Evolutionary conservation across 2,888 invertebrate genomes (phyloP), one percentile per base, ranked within the genome.

Genomic region (Saturnia pavonia): DNA sequence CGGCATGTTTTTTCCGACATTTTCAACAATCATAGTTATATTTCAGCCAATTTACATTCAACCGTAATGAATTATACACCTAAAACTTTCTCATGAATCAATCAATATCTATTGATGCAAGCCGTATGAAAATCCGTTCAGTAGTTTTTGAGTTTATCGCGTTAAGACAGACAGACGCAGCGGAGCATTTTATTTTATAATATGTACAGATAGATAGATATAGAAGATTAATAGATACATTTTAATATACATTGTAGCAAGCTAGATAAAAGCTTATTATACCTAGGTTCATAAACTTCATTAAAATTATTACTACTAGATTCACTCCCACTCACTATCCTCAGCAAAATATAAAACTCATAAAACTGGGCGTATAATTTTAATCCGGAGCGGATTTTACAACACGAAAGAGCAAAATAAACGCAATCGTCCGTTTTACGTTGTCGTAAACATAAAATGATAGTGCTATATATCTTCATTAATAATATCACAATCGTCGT

Each of bases 361-460:
- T 83, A 79, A 83, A 81, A 78, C 63, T 57, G 22, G 60, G 73
- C 74, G 70, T 75, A 80, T 78, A 76, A 82, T 81, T 80, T 82
- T 78, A 79, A 83, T 81, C 77, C 74, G 51, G 67, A 40, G 71
- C 57, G 72, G 73, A 78, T 75, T 81, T 81, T 77, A 78, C 74
- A 75, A 60, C 75, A 72, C 74, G 73, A 78, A 75, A 76, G 72
- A 76, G 80, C 73, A 67, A 75, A 78, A 80, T 76, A 76, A 75
- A 73, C 75, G 74, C 72, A 43, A 67, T 73, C 72, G 71, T 70
- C 69, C 72, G 68, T 77, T 80, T 82, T 76, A 80, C 76, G 74
- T 68, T 74, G 45, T 69, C 72, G 77, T 81, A 77, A 79, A 82
- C 68, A 71, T 74, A 71, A 74, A 72, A 72, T 73, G 72, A 73